Conservation (phyloP, 2,797 vertebrate species). For the Meriones psammophilus region DNA sequence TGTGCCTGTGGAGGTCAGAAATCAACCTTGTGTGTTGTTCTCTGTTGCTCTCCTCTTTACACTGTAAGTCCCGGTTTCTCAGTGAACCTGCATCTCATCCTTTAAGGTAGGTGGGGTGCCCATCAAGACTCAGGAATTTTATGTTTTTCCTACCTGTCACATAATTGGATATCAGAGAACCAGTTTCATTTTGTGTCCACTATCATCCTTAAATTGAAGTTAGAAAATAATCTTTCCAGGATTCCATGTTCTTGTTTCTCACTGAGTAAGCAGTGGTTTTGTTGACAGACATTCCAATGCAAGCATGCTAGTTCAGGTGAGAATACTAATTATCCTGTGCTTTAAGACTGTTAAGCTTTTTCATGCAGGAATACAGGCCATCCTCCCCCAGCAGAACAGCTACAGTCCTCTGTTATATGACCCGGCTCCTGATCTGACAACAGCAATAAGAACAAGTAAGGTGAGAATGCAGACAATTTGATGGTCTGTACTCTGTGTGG, state of each 20-base stretch:
- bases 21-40: background rate
- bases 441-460: background rate
- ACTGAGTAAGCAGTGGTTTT: background rate
- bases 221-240: background rate
- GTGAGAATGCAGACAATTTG: background rate
- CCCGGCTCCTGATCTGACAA: background rate
- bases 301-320: background rate
- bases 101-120: background rate
- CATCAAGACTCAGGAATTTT: no score
- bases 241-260: background rate
- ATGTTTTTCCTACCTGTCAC: background rate
- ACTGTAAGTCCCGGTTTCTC: background rate
- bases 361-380: background rate
- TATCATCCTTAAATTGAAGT: background rate
- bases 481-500: background rate
- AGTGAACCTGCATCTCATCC: background rate
- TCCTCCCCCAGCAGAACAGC: background rate
- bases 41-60: background rate
- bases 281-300: background rate
- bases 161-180: constrained; percentile 5
- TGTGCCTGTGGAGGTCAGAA: background rate
- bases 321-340: background rate
- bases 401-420: background rate
- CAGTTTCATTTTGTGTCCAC: background rate
- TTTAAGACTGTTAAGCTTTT: background rate